phyloP scores from a whole-genome alignment of 2,113 vertebrate genomes.

The Elgaria multicarinata region DNA sequence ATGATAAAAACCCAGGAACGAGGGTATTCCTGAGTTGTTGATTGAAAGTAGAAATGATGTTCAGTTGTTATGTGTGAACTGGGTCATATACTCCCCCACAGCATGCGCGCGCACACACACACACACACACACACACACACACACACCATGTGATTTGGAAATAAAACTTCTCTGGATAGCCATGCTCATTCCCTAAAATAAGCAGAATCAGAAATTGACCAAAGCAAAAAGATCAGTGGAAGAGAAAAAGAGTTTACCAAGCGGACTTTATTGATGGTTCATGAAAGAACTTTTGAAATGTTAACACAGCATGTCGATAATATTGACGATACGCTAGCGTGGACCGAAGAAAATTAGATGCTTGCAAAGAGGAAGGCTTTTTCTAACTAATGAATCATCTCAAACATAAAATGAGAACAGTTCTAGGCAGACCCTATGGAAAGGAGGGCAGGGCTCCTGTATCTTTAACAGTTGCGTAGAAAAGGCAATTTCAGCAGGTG shows the following conservation, averaged over 20 bases:
- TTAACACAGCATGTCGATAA: background rate
- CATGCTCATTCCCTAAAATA: background rate
- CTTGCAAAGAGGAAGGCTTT: background rate
- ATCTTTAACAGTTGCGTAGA: too few relatives aligned
- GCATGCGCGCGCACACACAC: too few relatives aligned
- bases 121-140: too few relatives aligned
- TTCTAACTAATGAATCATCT: background rate
- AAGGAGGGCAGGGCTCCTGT: too few relatives aligned
- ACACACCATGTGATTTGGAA: background rate
- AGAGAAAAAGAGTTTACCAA: background rate
- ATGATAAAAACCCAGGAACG: too few relatives aligned
- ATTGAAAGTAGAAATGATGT: too few relatives aligned
- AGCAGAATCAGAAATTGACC: background rate
- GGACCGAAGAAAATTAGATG: background rate
- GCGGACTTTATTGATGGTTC: background rate
- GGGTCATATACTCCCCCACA: background rate
- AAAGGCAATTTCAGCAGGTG: too few relatives aligned
- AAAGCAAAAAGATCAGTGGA: background rate
- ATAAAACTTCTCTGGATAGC: background rate
- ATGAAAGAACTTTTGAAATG: background rate
- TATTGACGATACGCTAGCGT: background rate
- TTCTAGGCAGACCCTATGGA: too few relatives aligned
- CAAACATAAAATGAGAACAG: background rate
- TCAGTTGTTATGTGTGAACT: too few relatives aligned
- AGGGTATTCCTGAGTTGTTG: too few relatives aligned